Evolutionary conservation across 2,113 vertebrate genomes (phyloP).

Genomic region (Piaya cayana): DNA sequence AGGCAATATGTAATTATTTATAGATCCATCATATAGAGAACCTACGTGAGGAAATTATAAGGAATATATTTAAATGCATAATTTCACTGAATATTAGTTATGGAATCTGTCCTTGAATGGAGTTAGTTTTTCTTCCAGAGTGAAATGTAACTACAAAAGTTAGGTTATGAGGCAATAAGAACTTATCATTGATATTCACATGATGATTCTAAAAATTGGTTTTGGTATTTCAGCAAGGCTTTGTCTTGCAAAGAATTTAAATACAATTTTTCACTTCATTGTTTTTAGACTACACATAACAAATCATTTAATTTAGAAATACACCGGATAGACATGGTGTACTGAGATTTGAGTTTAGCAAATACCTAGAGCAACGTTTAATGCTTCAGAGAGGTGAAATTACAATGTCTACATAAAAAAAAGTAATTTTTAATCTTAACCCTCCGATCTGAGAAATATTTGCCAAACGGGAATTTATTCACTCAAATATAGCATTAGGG

Average conservation of each 20-base stretch:
- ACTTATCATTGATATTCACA: not conserved
- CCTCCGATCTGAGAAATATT: conserved; percentile 63
- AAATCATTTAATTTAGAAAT: not conserved
- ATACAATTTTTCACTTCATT: not conserved
- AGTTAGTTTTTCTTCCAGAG: not conserved
- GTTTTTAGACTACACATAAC: not conserved
- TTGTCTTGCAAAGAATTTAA: not conserved
- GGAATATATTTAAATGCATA: not conserved
- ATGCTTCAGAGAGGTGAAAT: not conserved
- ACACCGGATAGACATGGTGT: not conserved
- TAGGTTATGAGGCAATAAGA: not conserved
- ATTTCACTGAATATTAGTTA: not conserved
- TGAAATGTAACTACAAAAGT: not conserved
- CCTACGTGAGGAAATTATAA: not conserved
- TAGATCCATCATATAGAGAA: not conserved
- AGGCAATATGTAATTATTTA: not conserved
- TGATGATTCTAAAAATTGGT: not conserved
- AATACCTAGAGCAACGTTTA: not conserved
- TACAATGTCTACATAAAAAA: conserved; percentile 42
- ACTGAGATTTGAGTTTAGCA: not conserved
- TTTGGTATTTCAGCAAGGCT: not conserved
- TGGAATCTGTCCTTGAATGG: not conserved
- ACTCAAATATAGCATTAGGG: conserved; percentile 78
- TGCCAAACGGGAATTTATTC: conserved; percentile 76
- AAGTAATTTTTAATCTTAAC: conserved; percentile 56